Base-by-base conservation (phyloP, 2,113 vertebrate genomes). In the Alectura lathami region DNA sequence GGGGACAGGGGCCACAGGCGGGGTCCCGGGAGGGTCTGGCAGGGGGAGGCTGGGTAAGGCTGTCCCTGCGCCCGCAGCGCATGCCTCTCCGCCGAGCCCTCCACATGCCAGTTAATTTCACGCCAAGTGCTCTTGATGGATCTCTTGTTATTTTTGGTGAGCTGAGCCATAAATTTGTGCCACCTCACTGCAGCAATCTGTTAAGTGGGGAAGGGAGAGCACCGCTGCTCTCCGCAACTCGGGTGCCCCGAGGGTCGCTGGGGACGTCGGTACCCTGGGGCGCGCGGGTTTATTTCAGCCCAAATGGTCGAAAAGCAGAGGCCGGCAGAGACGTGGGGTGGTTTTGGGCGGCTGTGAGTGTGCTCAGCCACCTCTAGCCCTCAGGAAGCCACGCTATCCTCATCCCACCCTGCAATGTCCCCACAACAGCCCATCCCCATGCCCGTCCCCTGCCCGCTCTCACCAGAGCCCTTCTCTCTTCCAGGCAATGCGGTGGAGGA, bases 401-500 rank as follows among this genome's bases (percentile, higher is more conserved):
- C 17, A 18, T 7, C 29, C 30, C 16, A 9, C 23, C 20, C 23
- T 22, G 34, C 13, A 42, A 8, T 20, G 30, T 20, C 29, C 17
- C 53, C 17, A 32, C 30, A 56, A 11, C 17, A 11, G 18, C 53
- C 53, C 53, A 56, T 12, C 30, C 21, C 20, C 36, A 9, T 24
- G 24, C 34, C 15, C 3, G 6, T 34, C n/a, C 48, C 67, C 59
- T 48, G 13, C 8, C 60, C 0, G 0, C 30, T 82, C 77, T 96
- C 97, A 97, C 76, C 32, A 4, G 13, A 53, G 48, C 48, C 1
- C 72, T 96, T 81, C 85, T 97, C 90, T 96, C 92, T 97, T 96
- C 64, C 82, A 99, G 99, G 99, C 94, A 98, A 98, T 83, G 99
- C 98, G 5, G 87, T 96, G 2, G 99, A 99, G 91, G 99, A 99